phyloP scores from a whole-genome alignment of 2,113 vertebrate species.

The Cnemophilus loriae region DNA sequence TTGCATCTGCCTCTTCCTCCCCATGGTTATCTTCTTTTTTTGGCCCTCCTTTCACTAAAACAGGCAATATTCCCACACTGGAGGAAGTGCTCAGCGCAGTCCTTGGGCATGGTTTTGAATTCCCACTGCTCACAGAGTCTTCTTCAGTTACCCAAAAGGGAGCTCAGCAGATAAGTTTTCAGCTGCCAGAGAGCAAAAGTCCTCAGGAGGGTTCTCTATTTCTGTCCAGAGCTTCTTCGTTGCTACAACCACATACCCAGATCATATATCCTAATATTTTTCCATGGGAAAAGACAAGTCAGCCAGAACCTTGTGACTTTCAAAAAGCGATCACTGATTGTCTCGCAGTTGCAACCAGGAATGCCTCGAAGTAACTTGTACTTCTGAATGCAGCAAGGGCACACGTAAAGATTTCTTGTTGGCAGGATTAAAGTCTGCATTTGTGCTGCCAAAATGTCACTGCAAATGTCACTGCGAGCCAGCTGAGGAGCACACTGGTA shows the following conservation, averaged over 20 bases:
- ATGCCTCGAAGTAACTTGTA: not conserved
- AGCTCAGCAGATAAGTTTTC: slow-evolving; percentile 29
- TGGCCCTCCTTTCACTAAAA: not conserved
- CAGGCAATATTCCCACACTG: not conserved
- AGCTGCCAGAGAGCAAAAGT: not conserved
- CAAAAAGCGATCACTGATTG: not conserved
- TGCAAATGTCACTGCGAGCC: not conserved
- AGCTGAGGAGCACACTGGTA: not conserved
- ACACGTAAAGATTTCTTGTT: accelerated
- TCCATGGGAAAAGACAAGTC: not conserved
- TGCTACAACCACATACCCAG: not conserved
- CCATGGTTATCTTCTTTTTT: not conserved
- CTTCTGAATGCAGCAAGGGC: not conserved
- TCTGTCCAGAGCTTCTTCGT: not conserved
- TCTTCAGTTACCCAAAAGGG: not conserved
- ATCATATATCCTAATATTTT: not conserved
- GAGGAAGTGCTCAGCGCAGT: accelerated
- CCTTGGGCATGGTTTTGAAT: not conserved
- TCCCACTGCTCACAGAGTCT: not conserved
- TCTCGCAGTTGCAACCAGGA: not conserved
- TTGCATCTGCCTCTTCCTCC: not conserved
- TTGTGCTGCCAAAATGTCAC: not conserved
- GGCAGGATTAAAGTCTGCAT: not conserved
- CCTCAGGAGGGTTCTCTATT: slow-evolving; percentile 11
- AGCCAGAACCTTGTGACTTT: not conserved